phyloP scores from a whole-genome alignment of 2,113 vertebrate species.

The Seriola dumerili region DNA sequence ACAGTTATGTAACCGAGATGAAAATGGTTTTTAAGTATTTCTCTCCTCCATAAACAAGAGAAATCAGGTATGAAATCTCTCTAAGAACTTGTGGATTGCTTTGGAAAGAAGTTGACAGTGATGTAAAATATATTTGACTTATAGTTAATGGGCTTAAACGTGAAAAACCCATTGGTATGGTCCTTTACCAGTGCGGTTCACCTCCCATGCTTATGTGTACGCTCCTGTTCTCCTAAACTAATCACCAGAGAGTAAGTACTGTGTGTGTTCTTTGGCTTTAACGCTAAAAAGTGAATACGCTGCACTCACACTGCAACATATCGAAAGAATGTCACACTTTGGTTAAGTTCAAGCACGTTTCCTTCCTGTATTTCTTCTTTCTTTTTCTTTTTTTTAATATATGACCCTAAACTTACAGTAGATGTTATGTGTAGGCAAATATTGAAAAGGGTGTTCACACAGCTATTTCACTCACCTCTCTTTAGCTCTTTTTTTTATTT shows the following conservation, averaged over 20 bases:
- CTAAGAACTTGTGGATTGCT: not conserved
- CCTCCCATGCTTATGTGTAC: not conserved
- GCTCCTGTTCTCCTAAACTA: conserved; percentile 8
- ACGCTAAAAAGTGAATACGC: not conserved
- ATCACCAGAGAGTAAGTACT: not conserved
- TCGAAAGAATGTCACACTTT: conserved; percentile 13
- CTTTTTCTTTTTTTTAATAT: not conserved
- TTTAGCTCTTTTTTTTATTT: not conserved
- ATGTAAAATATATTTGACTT: conserved; percentile 24
- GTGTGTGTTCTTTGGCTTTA: conserved; percentile 30
- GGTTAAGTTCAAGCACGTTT: conserved; percentile 22
- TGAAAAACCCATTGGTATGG: not conserved
- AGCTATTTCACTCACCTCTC: conserved; percentile 12
- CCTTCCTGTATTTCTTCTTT: conserved; percentile 9
- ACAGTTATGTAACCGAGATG: not conserved
- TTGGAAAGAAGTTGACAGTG: conserved; percentile 21
- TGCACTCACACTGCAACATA: not conserved
- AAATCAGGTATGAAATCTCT: not conserved
- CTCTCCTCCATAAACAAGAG: not conserved
- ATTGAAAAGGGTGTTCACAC: conserved; percentile 5
- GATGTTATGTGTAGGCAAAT: conserved; percentile 1
- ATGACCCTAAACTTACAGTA: not conserved
- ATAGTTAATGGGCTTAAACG: conserved; percentile 25
- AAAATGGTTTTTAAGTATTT: not conserved
- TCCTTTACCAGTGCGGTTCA: conserved; percentile 23